phyloP scores from a whole-genome alignment of 1,140 invertebrate species.

The Caenorhabditis remanei region DNA sequence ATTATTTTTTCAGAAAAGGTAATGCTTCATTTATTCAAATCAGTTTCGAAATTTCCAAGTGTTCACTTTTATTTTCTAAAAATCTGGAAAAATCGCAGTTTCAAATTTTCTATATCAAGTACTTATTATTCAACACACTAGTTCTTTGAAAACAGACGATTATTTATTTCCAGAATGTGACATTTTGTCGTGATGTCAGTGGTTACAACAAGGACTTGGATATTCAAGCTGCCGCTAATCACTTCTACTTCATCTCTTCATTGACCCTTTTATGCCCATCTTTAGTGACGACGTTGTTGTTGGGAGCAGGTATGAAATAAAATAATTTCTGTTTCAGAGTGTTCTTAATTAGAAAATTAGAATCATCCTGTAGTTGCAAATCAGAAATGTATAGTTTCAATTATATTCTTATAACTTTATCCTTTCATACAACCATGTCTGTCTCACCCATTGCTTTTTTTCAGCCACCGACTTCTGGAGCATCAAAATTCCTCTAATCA shows the following conservation, averaged over 20 bases:
- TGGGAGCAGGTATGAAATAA: conserved; percentile 69
- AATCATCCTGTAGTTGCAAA: too few species aligned
- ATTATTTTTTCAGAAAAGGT: too few species aligned
- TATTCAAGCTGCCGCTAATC: conserved; percentile 67
- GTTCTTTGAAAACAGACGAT: neutral
- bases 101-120: too few species aligned
- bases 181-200: conserved; percentile 66
- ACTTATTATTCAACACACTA: neutral
- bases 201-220: conserved; percentile 66
- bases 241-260: conserved; percentile 69
- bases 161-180: conserved; percentile 58
- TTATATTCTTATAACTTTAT: too few species aligned
- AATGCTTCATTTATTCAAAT: too few species aligned
- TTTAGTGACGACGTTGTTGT: conserved; percentile 68
- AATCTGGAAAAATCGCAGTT: too few species aligned
- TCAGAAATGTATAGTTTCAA: too few species aligned
- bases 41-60: too few species aligned
- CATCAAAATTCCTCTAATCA: conserved; percentile 68
- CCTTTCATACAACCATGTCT: too few species aligned
- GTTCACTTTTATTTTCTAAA: too few species aligned
- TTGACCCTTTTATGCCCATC: conserved; percentile 71
- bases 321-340: neutral
- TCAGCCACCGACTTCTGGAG: conserved; percentile 72
- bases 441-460: neutral
- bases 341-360: neutral